A percentile compares a stretch with the other conserved stretches of the same genome.
phyloP scores from a whole-genome alignment of 2,797 vertebrate species.

The Hydrolagus colliei region DNA sequence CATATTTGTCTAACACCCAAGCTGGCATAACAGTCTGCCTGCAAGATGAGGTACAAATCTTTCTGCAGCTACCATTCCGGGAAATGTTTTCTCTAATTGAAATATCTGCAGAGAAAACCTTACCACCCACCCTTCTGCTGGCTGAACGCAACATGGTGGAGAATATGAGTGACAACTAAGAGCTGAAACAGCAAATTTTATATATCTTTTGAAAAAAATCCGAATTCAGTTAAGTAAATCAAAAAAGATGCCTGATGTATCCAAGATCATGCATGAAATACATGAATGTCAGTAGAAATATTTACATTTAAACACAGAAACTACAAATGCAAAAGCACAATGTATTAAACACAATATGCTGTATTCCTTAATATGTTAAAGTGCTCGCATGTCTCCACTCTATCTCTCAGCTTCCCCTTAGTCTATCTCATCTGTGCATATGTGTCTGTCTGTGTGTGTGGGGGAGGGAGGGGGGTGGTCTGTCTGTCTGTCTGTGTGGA shows the following conservation, averaged over 20 bases:
- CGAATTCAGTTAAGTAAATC: not conserved
- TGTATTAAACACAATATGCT: not conserved
- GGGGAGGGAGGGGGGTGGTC: no score
- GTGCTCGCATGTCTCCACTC: not conserved
- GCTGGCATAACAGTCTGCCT: slow-evolving; percentile 69
- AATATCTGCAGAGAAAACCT: not conserved
- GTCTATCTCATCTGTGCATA: not conserved
- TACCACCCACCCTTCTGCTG: not conserved
- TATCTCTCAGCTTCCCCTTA: not conserved
- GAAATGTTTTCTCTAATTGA: slow-evolving; percentile 26
- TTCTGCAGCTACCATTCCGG: slow-evolving; percentile 36
- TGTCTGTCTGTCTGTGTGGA: no score
- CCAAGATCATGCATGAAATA: not conserved
- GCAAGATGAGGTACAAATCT: slow-evolving; percentile 49
- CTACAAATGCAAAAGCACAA: no score
- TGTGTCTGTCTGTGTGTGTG: no score
- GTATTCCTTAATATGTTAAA: not conserved
- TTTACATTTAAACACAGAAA: not conserved
- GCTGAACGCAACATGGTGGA: not conserved
- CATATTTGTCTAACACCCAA: slow-evolving; percentile 89
- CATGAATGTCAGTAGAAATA: not conserved
- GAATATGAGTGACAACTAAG: no score
- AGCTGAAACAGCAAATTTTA: not conserved
- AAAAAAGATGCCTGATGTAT: not conserved
- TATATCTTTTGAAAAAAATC: not conserved